A percentile compares a stretch with the other conserved stretches of the same genome.
Evolutionary conservation across 2,113 vertebrate genomes (phyloP).

Genomic region (Mohoua ochrocephala): DNA sequence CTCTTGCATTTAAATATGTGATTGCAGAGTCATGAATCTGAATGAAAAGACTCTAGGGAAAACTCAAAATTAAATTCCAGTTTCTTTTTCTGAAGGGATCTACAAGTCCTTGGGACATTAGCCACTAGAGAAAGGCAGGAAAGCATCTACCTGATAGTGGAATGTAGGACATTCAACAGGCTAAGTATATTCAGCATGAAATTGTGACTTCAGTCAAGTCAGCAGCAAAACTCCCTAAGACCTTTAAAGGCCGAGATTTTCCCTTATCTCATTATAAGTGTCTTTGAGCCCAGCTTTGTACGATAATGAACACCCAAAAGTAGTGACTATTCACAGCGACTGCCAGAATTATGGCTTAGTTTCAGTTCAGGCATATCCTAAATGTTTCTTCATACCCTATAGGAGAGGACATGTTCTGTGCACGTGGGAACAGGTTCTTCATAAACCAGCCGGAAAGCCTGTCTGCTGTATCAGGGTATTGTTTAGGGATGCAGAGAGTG

Average conservation of each 20-base stretch:
- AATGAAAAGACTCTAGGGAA: conserved; percentile 1
- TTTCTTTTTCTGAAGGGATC: background rate
- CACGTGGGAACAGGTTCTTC: background rate
- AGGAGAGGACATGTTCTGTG: background rate
- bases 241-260: background rate
- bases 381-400: background rate
- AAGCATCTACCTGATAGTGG: background rate
- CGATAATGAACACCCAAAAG: background rate
- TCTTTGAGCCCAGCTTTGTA: background rate
- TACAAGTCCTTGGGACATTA: background rate
- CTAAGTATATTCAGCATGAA: background rate
- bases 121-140: background rate
- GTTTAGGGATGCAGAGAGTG: background rate
- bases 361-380: background rate
- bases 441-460: background rate
- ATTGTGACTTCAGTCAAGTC: background rate
- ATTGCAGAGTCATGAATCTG: background rate
- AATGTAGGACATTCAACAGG: background rate
- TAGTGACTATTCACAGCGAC: background rate
- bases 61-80: background rate
- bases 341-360: background rate
- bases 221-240: background rate
- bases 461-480: background rate
- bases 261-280: background rate
- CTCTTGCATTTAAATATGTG: background rate